Evolutionary conservation across 2,113 vertebrate genomes (phyloP).

Genomic region (Penelope pileata): DNA sequence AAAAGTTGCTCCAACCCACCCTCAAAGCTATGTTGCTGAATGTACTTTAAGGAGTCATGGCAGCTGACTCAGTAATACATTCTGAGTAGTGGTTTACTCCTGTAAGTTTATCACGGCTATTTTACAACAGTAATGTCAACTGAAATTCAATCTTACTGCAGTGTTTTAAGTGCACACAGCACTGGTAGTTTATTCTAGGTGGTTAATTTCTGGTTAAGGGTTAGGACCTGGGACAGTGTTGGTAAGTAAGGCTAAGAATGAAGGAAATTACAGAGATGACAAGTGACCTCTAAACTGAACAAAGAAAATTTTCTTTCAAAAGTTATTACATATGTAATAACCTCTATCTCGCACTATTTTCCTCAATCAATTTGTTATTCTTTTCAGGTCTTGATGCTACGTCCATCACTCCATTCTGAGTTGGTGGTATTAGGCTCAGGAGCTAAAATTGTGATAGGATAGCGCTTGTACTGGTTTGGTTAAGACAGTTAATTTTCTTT

Average conservation of each 20-base stretch:
- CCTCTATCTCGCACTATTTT: neutral
- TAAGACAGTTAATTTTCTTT: neutral
- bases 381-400: neutral
- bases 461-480: neutral
- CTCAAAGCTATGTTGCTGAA: neutral
- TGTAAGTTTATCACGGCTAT: no score
- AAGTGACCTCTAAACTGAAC: neutral
- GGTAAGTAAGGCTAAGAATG: neutral
- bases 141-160: neutral
- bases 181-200: neutral
- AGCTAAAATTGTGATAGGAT: neutral
- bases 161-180: neutral
- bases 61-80: fast-evolving
- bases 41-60: neutral
- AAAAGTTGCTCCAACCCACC: neutral
- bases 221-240: neutral
- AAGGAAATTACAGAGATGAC: neutral
- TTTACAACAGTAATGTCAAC: neutral
- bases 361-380: neutral
- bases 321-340: neutral
- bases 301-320: neutral
- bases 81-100: neutral
- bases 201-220: neutral
- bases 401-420: neutral
- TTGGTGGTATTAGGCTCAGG: neutral